Percentiles rank a stretch among this genome's conserved stretches.
phyloP scores from a whole-genome alignment of 2,113 vertebrate species.

The Protobothrops flavoviridis region DNA sequence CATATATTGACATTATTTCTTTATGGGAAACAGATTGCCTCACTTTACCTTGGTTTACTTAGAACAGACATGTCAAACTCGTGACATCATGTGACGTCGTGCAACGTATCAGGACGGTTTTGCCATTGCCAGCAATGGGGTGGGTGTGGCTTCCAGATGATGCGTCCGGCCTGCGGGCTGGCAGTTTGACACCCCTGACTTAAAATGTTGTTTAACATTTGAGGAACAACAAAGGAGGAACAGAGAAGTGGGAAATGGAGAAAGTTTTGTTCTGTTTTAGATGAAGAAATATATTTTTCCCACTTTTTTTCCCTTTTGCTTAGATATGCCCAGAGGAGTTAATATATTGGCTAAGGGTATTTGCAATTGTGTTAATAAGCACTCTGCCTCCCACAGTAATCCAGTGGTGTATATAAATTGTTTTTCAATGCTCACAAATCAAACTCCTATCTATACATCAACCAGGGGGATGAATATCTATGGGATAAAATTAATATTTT shows the following conservation, averaged over 20 bases:
- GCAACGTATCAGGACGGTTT: too few relatives aligned
- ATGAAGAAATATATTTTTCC: slow-evolving; percentile 33
- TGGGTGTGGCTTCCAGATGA: too few relatives aligned
- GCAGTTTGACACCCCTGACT: too few relatives aligned
- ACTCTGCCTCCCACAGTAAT: slow-evolving; percentile 30
- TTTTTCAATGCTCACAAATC: slow-evolving; percentile 38
- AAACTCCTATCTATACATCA: slow-evolving; percentile 44
- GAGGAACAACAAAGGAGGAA: neutral
- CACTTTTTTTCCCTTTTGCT: slow-evolving; percentile 38
- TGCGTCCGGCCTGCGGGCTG: too few relatives aligned
- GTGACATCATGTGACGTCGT: too few relatives aligned
- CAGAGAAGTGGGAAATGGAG: slow-evolving; percentile 6
- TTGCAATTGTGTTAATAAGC: slow-evolving; percentile 27
- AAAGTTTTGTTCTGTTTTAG: slow-evolving; percentile 40
- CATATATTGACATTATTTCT: neutral
- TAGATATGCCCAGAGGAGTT: slow-evolving; percentile 34
- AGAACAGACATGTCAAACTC: neutral
- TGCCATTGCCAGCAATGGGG: too few relatives aligned
- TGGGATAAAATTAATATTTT: slow-evolving; percentile 51
- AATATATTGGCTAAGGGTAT: slow-evolving; percentile 11
- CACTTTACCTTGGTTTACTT: neutral
- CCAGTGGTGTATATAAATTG: slow-evolving; percentile 56
- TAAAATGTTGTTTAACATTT: neutral
- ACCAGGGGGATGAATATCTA: slow-evolving; percentile 14
- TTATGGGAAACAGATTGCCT: neutral